phyloP scores from a whole-genome alignment of 2,888 invertebrate species.

The Plusia festucae region DNA sequence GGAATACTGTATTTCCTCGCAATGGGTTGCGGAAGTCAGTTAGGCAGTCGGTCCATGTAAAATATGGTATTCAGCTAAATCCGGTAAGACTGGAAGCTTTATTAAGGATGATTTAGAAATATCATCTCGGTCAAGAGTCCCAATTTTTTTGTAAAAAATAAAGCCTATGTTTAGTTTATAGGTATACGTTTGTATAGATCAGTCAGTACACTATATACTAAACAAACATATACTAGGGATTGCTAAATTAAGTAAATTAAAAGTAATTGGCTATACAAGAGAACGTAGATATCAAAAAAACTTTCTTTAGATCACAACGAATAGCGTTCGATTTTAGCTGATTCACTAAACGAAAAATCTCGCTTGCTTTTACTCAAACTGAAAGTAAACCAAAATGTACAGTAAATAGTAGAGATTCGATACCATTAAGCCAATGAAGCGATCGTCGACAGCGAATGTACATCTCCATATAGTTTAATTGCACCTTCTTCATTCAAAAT shows the following conservation, averaged over 20 bases:
- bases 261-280: not conserved
- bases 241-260: not conserved
- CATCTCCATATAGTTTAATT: slow-evolving; percentile 47
- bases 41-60: too few species aligned
- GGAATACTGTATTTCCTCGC: too few species aligned
- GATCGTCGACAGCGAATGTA: slow-evolving; percentile 24
- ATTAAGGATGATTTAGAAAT: too few species aligned
- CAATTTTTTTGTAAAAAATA: too few species aligned
- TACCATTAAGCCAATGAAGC: slow-evolving; percentile 32
- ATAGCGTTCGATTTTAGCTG: slow-evolving; percentile 5
- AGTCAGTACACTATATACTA: too few species aligned
- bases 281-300: not conserved
- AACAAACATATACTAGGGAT: not conserved
- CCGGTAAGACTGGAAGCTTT: too few species aligned
- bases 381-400: not conserved
- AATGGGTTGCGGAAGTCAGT: too few species aligned
- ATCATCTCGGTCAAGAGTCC: too few species aligned
- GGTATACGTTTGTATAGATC: too few species aligned
- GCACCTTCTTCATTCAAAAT: slow-evolving; percentile 61
- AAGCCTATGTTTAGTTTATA: too few species aligned
- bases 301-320: not conserved
- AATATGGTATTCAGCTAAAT: too few species aligned
- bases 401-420: slow-evolving; percentile 3
- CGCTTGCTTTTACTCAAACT: not conserved
- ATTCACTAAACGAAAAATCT: slow-evolving; percentile 10